Evolutionary conservation across 2,888 invertebrate genomes (phyloP), one percentile per base, ranked within the genome.

Genomic region (Augochlorella aurata): DNA sequence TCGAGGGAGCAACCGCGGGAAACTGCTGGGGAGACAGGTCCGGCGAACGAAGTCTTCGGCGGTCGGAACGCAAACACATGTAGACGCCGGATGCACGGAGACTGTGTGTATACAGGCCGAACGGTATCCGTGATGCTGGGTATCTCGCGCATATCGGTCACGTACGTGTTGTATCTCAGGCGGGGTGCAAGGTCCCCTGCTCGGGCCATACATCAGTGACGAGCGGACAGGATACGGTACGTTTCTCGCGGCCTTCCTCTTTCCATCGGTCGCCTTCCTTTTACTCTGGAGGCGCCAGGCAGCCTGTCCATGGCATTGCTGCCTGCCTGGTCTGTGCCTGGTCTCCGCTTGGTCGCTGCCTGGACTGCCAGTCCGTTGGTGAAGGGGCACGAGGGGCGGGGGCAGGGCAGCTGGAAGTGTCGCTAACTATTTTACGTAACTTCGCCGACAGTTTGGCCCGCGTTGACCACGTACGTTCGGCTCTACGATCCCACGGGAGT

Each of bases 341-440:
- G 38, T 38, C 38, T 38, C 38, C 38, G 38, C 38, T 38, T 38
- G 38, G 38, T 38, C 47, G 5, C 18, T 50, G 50, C 50, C 50
- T 18, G 50, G 16, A 29, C 65, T 65, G 44, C 65, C 88, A 79
- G 81, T 80, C 79, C 67, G 82, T 80, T 81, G 80, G 79, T 77
- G 73, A 87, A 77, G 18, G 71, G 74, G 69, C 78, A 12, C 24
- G 77, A 78, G 14, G 73, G 85, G 79, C 81, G 83, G 81, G 72
- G 73, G 74, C 84, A 38, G 66, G 84, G 79, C 86, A 85, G 89
- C 87, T 90, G 90, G 91, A 93, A 93, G 93, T 93, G 93, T 93
- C 93, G 93, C 93, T 93, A 93, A 93, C 93, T 93, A 93, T 93
- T 93, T 93, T 93, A 93, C 93, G 92, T 93, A 93, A 93, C 93